phyloP scores from a whole-genome alignment of 2,888 invertebrate species.

The Hypselothyrea guttata region DNA sequence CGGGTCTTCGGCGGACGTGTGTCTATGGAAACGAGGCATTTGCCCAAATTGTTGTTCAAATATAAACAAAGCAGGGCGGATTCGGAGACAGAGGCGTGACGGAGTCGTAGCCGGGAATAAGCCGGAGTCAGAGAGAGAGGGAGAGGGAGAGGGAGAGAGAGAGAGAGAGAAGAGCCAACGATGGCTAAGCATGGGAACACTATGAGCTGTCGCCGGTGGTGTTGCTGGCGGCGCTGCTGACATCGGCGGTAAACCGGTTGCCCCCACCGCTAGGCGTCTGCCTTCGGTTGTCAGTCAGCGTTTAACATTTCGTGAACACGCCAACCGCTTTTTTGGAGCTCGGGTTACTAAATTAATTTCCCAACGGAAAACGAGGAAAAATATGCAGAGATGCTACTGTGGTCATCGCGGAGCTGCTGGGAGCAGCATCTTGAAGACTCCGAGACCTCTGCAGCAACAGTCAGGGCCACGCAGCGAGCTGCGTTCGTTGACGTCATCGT shows the following conservation, averaged over 20 bases:
- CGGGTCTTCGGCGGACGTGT: slow-evolving; percentile 56
- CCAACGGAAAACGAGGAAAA: slow-evolving; percentile 10
- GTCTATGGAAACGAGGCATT: slow-evolving; percentile 60
- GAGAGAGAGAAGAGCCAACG: slow-evolving; percentile 51
- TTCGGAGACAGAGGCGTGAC: not conserved
- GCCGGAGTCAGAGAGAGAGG: no score
- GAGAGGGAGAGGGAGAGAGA: no score
- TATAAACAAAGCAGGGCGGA: slow-evolving; percentile 59
- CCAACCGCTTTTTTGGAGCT: slow-evolving; percentile 39
- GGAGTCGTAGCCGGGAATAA: no score
- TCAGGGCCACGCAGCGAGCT: slow-evolving; percentile 38
- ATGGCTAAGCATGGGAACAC: slow-evolving; percentile 47
- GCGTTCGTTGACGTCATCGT: slow-evolving; percentile 51
- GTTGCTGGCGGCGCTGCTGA: not conserved
- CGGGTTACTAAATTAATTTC: slow-evolving; percentile 25
- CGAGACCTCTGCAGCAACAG: slow-evolving; percentile 8
- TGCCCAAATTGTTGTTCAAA: slow-evolving; percentile 71
- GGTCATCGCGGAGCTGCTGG: slow-evolving; percentile 27
- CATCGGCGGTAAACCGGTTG: slow-evolving; percentile 51
- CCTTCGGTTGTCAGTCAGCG: slow-evolving; percentile 30
- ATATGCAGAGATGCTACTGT: slow-evolving; percentile 57
- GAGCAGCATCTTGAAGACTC: slow-evolving; percentile 40
- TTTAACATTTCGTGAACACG: slow-evolving; percentile 55
- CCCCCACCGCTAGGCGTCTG: slow-evolving; percentile 14
- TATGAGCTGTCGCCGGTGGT: slow-evolving; percentile 9